These are phyloP conservation scores for Microcebus tavaratra DNA, from an alignment of 2,113 vertebrate species.

Conservation along the genomic window DNA sequence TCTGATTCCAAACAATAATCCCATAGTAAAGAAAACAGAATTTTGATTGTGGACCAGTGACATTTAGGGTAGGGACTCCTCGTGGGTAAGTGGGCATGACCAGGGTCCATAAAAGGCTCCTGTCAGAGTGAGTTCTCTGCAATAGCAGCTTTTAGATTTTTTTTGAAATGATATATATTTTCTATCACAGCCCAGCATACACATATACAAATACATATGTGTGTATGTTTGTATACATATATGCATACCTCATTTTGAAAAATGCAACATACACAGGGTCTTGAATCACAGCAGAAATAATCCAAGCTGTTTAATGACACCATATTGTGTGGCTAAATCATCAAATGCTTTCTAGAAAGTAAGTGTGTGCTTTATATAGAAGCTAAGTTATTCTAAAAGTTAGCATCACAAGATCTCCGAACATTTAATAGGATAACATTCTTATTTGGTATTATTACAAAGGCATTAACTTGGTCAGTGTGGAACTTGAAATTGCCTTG, in stretches of 20 bases:
- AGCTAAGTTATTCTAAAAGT: not conserved
- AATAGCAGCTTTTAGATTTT: not conserved
- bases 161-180: not conserved
- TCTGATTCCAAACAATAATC: not conserved
- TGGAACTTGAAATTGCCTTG: not conserved
- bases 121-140: not conserved
- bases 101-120: not conserved
- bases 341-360: not conserved
- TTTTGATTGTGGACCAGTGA: not conserved
- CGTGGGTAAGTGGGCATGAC: not conserved
- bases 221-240: not conserved
- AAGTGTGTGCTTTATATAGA: not conserved
- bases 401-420: not conserved
- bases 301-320: not conserved
- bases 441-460: no score
- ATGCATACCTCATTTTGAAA: not conserved
- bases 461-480: not conserved
- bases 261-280: not conserved
- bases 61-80: not conserved
- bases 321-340: not conserved
- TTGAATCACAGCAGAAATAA: not conserved
- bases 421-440: not conserved
- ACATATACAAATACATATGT: not conserved
- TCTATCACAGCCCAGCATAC: not conserved
- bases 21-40: not conserved